Conservation (phyloP, 2,888 invertebrate genomes). For the Volucella zonaria region DNA sequence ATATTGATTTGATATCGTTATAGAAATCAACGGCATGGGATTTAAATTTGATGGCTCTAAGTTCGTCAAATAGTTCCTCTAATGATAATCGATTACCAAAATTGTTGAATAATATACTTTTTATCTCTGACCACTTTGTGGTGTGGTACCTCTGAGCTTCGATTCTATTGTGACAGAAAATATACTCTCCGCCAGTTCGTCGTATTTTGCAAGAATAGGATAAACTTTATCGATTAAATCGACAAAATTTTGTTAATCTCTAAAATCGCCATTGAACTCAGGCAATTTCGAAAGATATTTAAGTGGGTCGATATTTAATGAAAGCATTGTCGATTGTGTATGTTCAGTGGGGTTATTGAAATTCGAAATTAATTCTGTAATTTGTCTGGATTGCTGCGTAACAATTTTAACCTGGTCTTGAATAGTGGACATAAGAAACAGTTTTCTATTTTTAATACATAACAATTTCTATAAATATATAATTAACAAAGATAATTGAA, state of each 20-base stretch:
- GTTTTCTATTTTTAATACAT: no score
- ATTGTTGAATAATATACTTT: not conserved
- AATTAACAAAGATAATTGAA: no score
- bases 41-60: not conserved
- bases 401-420: not conserved
- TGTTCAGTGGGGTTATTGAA: not conserved
- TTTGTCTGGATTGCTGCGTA: not conserved
- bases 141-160: constrained; percentile 9
- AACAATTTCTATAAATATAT: no score
- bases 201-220: constrained; percentile 3
- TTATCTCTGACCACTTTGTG: constrained; percentile 11
- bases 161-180: constrained; percentile 20
- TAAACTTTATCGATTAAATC: constrained; percentile 12
- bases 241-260: constrained; percentile 1
- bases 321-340: not conserved
- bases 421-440: not conserved
- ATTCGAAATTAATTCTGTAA: not conserved
- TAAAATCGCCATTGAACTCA: no score
- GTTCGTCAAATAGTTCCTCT: constrained; percentile 17
- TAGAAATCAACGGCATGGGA: constrained; percentile 5
- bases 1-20: constrained; percentile 12
- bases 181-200: constrained; percentile 10
- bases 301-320: no score
- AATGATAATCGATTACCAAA: not conserved
- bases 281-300: no score